Base-by-base conservation (phyloP, 2,797 vertebrate genomes). In the Clarias laeviceps region DNA sequence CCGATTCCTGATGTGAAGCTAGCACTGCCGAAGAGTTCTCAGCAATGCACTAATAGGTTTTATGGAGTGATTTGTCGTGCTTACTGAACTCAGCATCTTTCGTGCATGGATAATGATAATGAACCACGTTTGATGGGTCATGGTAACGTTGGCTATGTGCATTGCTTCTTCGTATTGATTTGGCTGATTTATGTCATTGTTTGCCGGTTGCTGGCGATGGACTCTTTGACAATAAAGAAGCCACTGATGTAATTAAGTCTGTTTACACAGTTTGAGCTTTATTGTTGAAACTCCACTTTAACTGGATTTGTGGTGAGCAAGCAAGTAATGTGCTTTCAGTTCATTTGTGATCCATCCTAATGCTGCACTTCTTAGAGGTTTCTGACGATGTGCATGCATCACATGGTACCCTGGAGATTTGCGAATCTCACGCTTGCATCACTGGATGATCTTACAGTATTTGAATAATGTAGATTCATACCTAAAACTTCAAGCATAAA, bases 11-110 rank as follows among this genome's bases (percentile, higher is more conserved):
- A 20, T 56, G 73, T 57, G 73, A 76, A 29, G 27, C 32, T 59
- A 59, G 5, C 50, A 11, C 50, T 66, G 14, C 79, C n/a, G 80
- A 73, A 50, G 70, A 57, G 22, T 32, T 84, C 65, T 68, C 27
- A 50, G 7, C 54, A 54, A 57, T 56, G 27, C 17, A 3, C 64
- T 14, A 37, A 84, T 45, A 74, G 68, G 68, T 69, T 50, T 45
- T 50, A 18, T 64, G n/a, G 50, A 62, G 50, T 83, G 80, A 76
- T 85, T 84, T 86, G 15, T 40, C 80, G 68, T 80, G 81, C 50
- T 78, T 82, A 81, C 65, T 78, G 84, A 91, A 87, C 69, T 80
- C 80, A 29, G 85, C 78, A 45, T 83, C 86, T 91, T 85, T 77
- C 45, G 11, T 82, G 68, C 78, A 61, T 88, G 66, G 86, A 90